These are phyloP conservation scores for Helicoverpa armigera DNA, from an alignment of 1,140 invertebrate species.

Conservation along the genomic window DNA sequence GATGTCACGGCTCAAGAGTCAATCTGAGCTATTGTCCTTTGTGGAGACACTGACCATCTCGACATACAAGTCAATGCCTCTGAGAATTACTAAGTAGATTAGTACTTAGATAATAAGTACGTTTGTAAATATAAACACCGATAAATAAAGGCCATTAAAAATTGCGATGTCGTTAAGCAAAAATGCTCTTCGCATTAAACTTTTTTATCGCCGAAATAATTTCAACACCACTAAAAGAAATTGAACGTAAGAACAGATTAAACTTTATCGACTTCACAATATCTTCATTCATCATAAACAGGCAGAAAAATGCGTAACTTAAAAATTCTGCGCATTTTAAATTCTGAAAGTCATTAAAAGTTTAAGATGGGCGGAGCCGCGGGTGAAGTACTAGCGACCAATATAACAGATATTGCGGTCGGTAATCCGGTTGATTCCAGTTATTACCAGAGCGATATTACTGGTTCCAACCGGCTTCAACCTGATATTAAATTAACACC, in stretches of 20 bases:
- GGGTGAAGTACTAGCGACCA: slow-evolving; percentile 37
- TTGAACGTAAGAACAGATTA: not conserved
- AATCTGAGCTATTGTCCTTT: slow-evolving; percentile 5
- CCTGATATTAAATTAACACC: slow-evolving; percentile 61
- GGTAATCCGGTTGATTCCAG: slow-evolving; percentile 59
- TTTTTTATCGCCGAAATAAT: not conserved
- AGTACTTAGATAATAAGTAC: not conserved
- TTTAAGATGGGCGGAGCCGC: slow-evolving; percentile 18
- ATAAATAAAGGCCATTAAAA: too few relatives aligned
- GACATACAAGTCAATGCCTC: not conserved
- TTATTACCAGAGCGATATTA: slow-evolving; percentile 58
- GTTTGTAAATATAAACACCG: not conserved
- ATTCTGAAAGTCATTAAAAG: slow-evolving; percentile 12
- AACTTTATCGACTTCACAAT: not conserved
- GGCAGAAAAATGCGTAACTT: not conserved
- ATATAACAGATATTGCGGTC: slow-evolving; percentile 59
- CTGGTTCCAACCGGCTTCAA: slow-evolving; percentile 53
- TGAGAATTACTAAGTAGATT: not conserved
- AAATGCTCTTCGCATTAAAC: too few relatives aligned
- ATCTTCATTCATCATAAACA: not conserved
- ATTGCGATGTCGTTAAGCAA: too few relatives aligned
- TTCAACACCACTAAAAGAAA: not conserved
- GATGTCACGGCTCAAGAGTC: slow-evolving; percentile 13
- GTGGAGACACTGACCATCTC: not conserved
- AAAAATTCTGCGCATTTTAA: slow-evolving; percentile 16